Percentiles rank a stretch among this genome's conserved stretches.
These are phyloP conservation scores for Belgica antarctica DNA, from an alignment of 2,888 invertebrate genomes.

Conservation along the genomic window DNA sequence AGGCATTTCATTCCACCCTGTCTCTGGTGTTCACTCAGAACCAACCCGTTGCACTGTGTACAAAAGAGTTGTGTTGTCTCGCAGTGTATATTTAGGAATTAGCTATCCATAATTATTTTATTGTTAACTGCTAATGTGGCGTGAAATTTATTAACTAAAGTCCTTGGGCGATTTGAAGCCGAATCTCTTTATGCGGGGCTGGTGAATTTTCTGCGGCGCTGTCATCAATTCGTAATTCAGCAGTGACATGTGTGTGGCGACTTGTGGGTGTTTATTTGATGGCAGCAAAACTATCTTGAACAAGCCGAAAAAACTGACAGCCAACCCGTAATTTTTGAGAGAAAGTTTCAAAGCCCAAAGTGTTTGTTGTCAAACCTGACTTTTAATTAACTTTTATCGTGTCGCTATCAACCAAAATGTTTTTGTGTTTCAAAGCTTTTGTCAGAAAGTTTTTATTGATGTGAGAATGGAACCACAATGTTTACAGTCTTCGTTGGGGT, in stretches of 20 bases:
- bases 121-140: conserved; percentile 44
- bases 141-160: conserved; percentile 43
- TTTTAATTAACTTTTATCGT: no score
- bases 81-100: conserved; percentile 40
- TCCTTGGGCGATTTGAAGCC: not conserved
- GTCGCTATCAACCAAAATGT: no score
- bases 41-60: conserved; percentile 8
- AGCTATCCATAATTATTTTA: conserved; percentile 44
- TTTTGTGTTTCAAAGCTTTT: no score
- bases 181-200: not conserved
- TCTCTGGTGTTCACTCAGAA: not conserved
- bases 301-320: no score
- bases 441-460: no score
- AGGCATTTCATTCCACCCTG: conserved; percentile 29
- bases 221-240: no score
- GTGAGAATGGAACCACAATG: not conserved
- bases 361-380: no score
- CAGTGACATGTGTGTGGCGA: not conserved
- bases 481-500: conserved; percentile 9
- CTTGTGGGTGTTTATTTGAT: conserved; percentile 15
- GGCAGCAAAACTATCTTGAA: no score
- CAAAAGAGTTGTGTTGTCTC: not conserved
- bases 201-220: not conserved
- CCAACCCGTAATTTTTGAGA: no score
- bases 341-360: no score